Evolutionary conservation across 2,797 vertebrate species (phyloP), one percentile per base, ranked within the genome.

Genomic region (Ctenosaura bakeri): DNA sequence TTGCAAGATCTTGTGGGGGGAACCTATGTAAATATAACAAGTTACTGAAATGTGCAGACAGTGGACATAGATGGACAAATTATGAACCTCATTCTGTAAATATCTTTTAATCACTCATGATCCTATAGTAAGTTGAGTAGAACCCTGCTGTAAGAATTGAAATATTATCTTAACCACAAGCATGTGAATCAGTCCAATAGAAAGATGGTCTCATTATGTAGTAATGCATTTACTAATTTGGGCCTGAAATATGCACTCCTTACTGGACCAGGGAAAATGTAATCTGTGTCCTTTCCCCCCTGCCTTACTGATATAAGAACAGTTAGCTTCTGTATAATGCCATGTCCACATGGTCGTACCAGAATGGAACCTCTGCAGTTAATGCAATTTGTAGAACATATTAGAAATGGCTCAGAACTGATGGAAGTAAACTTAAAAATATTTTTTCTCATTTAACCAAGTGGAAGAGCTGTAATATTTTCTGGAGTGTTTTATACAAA

Each of bases 401-500:
- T 22, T 52, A 64, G 42, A 91, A 93, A 90, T 90, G 93, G 89
- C 88, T 95, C 90, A 93, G 82, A 86, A 88, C 83, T 4, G 89
- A 89, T 46, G 69, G 74, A 90, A 87, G 84, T 69, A 66, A 38
- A 91, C 50, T 73, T 89, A 90, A 0, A 62, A 85, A 59, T 88
- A 85, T 76, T 90, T 88, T 46, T 50, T 52, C 84, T 88, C n/a
- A 50, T 52, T 73, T 71, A 92, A 79, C 54, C 89, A 85, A 64
- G 50, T 46, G 46, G 89, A 89, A 93, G 92, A 92, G 89, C 9
- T 88, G 83, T 85, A 87, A 88, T 0, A 89, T 87, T 89, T 94
- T 92, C 69, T 66, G 80, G 92, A 91, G 92, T 87, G 66, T 86
- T 85, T 91, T 88, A 35, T 35, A 95, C 26, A 95, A 92, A 86